Evolutionary conservation across 2,797 vertebrate species (phyloP).

Genomic region (Pagetopsis macropterus): DNA sequence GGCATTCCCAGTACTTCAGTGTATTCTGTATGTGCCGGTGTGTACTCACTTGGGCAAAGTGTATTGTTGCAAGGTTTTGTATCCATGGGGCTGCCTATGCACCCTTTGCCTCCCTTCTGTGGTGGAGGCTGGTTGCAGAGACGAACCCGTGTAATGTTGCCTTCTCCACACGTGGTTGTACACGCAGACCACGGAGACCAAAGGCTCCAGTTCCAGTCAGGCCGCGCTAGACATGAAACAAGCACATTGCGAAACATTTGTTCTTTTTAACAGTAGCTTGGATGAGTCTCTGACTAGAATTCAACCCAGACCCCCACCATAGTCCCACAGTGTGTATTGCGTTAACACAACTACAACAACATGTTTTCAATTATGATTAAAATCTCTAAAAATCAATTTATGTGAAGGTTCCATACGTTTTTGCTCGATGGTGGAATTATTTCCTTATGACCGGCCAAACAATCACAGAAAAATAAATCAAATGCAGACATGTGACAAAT

Average conservation of each 20-base stretch:
- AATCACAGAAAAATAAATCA: conserved; percentile 8
- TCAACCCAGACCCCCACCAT: conserved; percentile 21
- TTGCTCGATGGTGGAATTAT: conserved; percentile 14
- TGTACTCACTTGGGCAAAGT: conserved; percentile 75
- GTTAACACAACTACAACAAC: conserved; percentile 22
- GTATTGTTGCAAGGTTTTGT: conserved; percentile 81
- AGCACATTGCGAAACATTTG: conserved; percentile 11
- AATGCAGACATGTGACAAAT: conserved; percentile 17
- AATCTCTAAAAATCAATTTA: conserved; percentile 37
- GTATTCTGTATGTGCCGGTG: background rate
- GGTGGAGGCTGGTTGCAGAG: conserved; percentile 94
- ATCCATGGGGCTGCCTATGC: conserved; percentile 86
- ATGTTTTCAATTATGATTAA: conserved; percentile 57
- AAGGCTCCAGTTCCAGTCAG: conserved; percentile 92
- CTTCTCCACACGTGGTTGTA: conserved; percentile 92
- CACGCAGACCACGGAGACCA: conserved; percentile 99
- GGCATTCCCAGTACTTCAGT: background rate
- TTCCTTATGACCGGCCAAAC: conserved; percentile 15
- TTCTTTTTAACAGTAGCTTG: conserved; percentile 4
- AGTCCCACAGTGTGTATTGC: conserved; percentile 10
- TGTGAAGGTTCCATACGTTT: conserved; percentile 29
- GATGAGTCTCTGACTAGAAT: conserved; percentile 22
- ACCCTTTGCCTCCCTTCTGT: conserved; percentile 89
- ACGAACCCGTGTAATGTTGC: conserved; percentile 90
- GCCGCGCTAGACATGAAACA: conserved; percentile 80